These are phyloP conservation scores for Danaus plexippus DNA, from an alignment of 1,140 invertebrate genomes.

Conservation along the genomic window DNA sequence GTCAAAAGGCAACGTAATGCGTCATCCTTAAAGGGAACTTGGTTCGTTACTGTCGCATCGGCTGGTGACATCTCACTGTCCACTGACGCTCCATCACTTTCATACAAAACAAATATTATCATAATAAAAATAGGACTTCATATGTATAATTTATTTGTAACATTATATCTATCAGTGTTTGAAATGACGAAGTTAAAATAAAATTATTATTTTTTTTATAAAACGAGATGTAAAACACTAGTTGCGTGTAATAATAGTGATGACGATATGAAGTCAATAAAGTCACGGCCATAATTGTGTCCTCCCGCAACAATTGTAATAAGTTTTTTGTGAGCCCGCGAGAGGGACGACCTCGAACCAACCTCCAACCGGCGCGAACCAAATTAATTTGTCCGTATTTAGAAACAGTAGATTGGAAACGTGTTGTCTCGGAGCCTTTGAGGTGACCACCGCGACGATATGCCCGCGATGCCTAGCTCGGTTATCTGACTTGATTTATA, in stretches of 20 bases:
- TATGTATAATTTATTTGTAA: too few relatives aligned
- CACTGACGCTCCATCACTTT: conserved; percentile 29
- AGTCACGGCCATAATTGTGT: conserved; percentile 30
- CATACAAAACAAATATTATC: conserved; percentile 12
- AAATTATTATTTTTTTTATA: too few relatives aligned
- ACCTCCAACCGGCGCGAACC: conserved; percentile 30
- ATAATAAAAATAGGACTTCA: too few relatives aligned
- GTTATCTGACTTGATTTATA: conserved; percentile 30
- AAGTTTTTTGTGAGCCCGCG: conserved; percentile 39
- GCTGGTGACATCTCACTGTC: conserved; percentile 48
- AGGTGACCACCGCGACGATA: conserved; percentile 27
- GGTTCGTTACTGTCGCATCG: conserved; percentile 59
- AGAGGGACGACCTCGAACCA: conserved; percentile 41
- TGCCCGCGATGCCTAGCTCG: conserved; percentile 17
- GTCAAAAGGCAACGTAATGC: conserved; percentile 60
- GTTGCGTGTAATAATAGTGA: conserved; percentile 9
- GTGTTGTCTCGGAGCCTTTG: conserved; percentile 31
- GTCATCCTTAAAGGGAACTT: conserved; percentile 46
- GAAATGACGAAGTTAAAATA: too few relatives aligned
- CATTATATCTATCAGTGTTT: too few relatives aligned
- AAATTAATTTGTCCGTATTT: conserved; percentile 54
- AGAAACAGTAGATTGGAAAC: conserved; percentile 43
- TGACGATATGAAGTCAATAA: conserved; percentile 9
- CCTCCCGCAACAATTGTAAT: conserved; percentile 32
- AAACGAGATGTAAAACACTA: too few relatives aligned